Evolutionary conservation across 2,888 invertebrate genomes (phyloP), one percentile per base, ranked within the genome.

Genomic region (Drosophila niveifrons): DNA sequence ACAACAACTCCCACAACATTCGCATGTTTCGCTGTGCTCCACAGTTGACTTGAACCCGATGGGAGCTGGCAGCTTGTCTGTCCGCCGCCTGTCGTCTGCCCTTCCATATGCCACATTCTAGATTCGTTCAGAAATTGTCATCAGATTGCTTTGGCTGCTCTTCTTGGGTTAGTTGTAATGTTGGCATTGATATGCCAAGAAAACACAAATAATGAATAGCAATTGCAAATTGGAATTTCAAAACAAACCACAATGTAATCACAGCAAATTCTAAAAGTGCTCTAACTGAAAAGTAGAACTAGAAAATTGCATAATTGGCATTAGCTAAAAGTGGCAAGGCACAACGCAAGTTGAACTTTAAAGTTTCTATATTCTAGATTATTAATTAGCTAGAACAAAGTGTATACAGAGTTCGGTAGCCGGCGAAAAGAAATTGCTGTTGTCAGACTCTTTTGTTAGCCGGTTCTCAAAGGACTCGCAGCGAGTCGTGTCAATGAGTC

Each of bases 1-100:
- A n/a, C 64, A 44, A 53, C 55, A 28, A 34, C 66, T 28, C 39
- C 34, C 46, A 34, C 76, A 56, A 39, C 13, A 53, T 53, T 77
- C 56, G 44, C 41, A 57, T 75, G 68, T 57, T 70, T 55, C 70
- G 62, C 70, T 62, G 70, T 66, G 72, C 74, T 74, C 71, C 66
- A 84, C 66, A 84, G 76, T 81, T 75, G 66, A 63, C 64, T 82
- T 70, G 73, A 75, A 56, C 69, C 66, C 61, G 31, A 23, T 55
- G 74, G 71, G 69, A 66, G 66, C 66, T 71, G 73, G 53, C 63
- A 70, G 17, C 23, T 51, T 66, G 53, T 44, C 57, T 15, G 58
- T 53, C 71, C 28, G 52, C 72, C 48, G 46, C 9, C 72, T 23
- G 52, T 23, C 23, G 23, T 23, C 23, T 23, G 44, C 7, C 57